Base-by-base conservation (phyloP, 2,888 invertebrate genomes). In the Tenthredo scrophulariae region DNA sequence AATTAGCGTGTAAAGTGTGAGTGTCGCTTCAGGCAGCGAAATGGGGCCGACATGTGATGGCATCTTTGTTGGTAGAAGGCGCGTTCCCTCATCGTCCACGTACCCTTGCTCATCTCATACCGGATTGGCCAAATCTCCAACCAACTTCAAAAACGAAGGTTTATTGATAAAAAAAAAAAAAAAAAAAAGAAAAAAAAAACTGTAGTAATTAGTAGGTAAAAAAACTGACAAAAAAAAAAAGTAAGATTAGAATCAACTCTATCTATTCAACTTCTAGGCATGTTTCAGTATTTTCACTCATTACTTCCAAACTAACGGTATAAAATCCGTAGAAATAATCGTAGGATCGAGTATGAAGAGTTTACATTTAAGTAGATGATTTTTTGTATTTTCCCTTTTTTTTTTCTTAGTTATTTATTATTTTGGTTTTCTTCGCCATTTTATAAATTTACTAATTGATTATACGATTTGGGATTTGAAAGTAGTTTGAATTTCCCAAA, bases 51-150 rank as follows among this genome's bases (percentile, higher is more conserved):
- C 54, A 79, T 58, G 9, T 58, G 79, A 58, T 40, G 54, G 77
- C 54, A 46, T 46, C 50, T 77, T 46, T 46, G 54, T 77, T 54
- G 77, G 77, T 54, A 54, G 54, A 46, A 77, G 84, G 77, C 37
- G 74, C 74, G 74, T 37, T 75, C 22, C 37, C 85, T 43, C 72
- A 84, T 82, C 77, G 83, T 67, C 85, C 86, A 82, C 88, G 88
- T 88, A 87, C 88, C 84, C 87, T 89, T 84, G 89, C 91, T 86
- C 89, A 89, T 86, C 84, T 87, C 86, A 90, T 91, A 84, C 90
- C 90, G 84, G 91, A 92, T 88, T 92, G 92, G 92, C 92, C 92
- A 85, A 89, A 89, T 87, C 91, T 92, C 85, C 75, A 22, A 26
- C 26, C 40, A 75, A 40, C 33, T 46, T 26, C 29, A 29, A 77